Conservation (phyloP, 2,888 invertebrate genomes). For the Philhelius pedissequus region DNA sequence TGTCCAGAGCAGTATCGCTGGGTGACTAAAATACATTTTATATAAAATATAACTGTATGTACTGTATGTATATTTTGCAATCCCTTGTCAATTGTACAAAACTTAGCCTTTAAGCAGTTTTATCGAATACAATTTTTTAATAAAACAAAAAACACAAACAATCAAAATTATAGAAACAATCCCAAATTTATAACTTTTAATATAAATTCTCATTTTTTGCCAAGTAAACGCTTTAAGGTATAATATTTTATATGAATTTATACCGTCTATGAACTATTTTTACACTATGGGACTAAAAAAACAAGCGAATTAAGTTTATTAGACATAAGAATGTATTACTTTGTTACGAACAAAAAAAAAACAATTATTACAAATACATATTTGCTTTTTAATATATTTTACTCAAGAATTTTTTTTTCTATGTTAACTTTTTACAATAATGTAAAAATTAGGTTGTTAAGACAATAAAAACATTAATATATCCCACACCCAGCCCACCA, state of each 20-base stretch:
- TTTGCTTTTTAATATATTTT: constrained; percentile 47
- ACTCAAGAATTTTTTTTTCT: background rate
- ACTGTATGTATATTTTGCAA: constrained; percentile 19
- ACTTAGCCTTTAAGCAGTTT: constrained; percentile 43
- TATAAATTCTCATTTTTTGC: constrained; percentile 57
- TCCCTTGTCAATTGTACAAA: constrained; percentile 66
- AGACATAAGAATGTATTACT: constrained; percentile 6
- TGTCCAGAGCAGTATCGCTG: constrained; percentile 85
- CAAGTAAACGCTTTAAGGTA: constrained; percentile 45
- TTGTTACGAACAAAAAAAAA: constrained; percentile 5
- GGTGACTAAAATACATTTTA: constrained; percentile 64
- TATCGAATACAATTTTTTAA: constrained; percentile 31
- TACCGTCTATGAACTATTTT: constrained; percentile 51
- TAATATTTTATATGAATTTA: constrained; percentile 47
- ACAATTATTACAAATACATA: constrained; percentile 7
- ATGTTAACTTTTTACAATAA: too few relatives aligned
- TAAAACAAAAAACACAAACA: background rate
- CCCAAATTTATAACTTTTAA: constrained; percentile 6
- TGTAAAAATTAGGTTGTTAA: too few relatives aligned
- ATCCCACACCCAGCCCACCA: too few relatives aligned
- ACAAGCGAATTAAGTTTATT: constrained; percentile 4
- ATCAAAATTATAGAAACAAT: constrained; percentile 11
- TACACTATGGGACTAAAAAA: constrained; percentile 36
- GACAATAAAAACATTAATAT: too few relatives aligned
- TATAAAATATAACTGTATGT: background rate